Evolutionary conservation across 2,113 vertebrate genomes (phyloP), one percentile per base, ranked within the genome.

Genomic region (Furnarius figulus): DNA sequence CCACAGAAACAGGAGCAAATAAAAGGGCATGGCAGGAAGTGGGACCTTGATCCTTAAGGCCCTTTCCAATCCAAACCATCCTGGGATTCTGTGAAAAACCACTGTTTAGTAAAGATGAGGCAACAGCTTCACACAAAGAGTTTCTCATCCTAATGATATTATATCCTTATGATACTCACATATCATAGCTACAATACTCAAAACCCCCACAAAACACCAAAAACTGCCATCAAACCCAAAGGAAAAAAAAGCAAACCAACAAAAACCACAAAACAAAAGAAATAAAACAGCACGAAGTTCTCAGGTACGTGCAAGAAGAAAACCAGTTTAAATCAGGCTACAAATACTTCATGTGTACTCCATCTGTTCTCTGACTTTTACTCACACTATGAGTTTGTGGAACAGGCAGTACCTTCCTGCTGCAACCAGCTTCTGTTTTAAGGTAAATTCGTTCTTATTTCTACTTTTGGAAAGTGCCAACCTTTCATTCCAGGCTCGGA

Each of bases 401-500:
- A 61, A 39, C 73, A 74, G 90, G 65, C 63, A 10, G 27, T 50
- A 7, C 27, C 66, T 59, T 47, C 33, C 27, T 3, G 21, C 66
- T 58, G 56, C 30, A 46, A 40, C 22, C 37, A 42, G 55, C 46
- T 63, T 62, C 71, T 61, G 62, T 47, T 62, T 49, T 35, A 50
- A 73, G 66, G 52, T 40, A 21, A 66, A 71, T 19, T n/a, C 67
- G 24, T 7, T 52, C 46, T 79, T 44, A 33, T 35, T 73, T 37
- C 31, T 37, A 6, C n/a, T 67, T 75, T 50, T 12, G 47, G 44
- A 52, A 52, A 72, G 53, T 0, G 0, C 35, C 17, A 72, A 49
- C 7, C 4, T 24, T 21, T 33, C 30, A 0, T 19, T 50, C 27
- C 20, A 23, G 24, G 33, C 40, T 28, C 1, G 0, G 65, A 73